Evolutionary conservation across 2,888 invertebrate genomes (phyloP), one percentile per base, ranked within the genome.

Genomic region (Listrodromus nycthemerus): DNA sequence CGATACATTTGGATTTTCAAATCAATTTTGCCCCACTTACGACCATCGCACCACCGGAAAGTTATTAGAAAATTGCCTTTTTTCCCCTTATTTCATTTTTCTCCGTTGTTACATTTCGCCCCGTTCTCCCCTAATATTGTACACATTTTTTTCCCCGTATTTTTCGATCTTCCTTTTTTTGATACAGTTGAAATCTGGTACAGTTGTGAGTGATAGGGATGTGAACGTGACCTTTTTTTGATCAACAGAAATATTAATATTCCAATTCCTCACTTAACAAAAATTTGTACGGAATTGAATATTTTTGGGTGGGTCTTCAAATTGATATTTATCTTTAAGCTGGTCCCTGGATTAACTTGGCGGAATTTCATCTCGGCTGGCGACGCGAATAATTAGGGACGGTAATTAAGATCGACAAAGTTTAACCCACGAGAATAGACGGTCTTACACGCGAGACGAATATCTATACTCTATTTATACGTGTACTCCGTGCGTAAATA

Each of bases 331-430:
- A 5, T 27, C 58, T 13, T 13, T 61, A 5, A 5, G 27, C 61
- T n/a, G 27, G 5, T 61, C 1, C 7, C 16, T 61, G 61, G 61
- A 30, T 24, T 27, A 16, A 61, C 1, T 61, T 30, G n/a, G 16
- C 48, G 13, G 24, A 67, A 21, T 78, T 37, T 61, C 8, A 70
- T 50, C n/a, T 13, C 16, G 10, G 33, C 70, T 16, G 37, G 41
- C 52, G 41, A 80, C 71, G 41, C 73, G 70, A 33, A 70, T 82
- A 81, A 84, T 82, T 75, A 82, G 82, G 75, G 77, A 81, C 81
- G 69, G 69, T 76, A 84, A 84, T 84, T 80, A 82, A 84, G 71
- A 82, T 82, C 79, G 79, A 77, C 61, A 24, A 65, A 79, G 71
- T 80, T 79, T 69, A 73, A 71, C 24, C 50, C 27, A 41, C 55